These are phyloP conservation scores for Girardinus metallicus DNA, from an alignment of 2,797 vertebrate species.

Conservation along the genomic window DNA sequence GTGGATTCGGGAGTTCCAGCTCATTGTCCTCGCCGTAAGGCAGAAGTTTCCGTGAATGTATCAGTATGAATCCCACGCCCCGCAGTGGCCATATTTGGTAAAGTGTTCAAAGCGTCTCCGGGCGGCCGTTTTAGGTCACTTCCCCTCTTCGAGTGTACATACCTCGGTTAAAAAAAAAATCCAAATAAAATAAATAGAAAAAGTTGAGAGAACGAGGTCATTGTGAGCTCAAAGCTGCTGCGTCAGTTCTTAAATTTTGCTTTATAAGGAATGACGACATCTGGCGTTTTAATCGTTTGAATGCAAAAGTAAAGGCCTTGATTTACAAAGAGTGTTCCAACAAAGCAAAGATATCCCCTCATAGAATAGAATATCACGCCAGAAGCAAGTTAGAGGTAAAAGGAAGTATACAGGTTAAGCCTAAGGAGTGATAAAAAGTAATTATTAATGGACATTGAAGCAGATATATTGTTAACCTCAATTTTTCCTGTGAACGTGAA, in stretches of 20 bases:
- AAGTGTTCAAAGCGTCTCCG: constrained; percentile 17
- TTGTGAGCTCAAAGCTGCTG: neutral
- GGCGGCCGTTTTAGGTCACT: constrained; percentile 6
- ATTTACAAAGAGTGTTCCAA: neutral
- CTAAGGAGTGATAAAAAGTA: neutral
- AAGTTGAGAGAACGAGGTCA: neutral
- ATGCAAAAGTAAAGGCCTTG: neutral
- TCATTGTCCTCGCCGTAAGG: neutral
- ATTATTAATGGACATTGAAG: neutral
- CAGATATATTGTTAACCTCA: neutral
- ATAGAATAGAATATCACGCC: neutral
- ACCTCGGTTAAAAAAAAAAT: neutral
- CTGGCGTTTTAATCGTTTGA: neutral
- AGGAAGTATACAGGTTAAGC: neutral
- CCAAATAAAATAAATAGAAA: too few species aligned
- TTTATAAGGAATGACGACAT: neutral
- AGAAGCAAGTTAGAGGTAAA: neutral
- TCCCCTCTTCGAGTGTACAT: constrained; percentile 11
- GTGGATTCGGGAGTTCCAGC: neutral
- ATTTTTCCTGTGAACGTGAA: neutral
- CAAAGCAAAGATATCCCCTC: neutral
- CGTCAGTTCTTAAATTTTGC: neutral
- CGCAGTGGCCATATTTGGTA: constrained; percentile 63
- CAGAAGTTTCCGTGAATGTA: constrained; percentile 5
- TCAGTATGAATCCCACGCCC: constrained; percentile 48